Conservation (phyloP, 1,140 invertebrate genomes). For the Hylaeus volcanicus region DNA sequence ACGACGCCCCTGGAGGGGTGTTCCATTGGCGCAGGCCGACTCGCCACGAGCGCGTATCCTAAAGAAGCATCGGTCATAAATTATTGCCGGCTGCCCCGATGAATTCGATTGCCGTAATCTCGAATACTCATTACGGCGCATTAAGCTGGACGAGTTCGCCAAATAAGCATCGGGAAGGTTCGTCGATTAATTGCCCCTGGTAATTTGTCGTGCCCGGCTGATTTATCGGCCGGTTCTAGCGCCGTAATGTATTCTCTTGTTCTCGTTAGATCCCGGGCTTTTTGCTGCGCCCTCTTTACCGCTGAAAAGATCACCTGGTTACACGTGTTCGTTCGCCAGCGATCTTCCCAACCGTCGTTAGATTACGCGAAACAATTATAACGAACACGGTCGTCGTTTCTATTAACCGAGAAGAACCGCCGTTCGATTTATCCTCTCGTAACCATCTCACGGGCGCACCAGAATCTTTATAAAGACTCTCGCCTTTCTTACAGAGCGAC, state of each 20-base stretch:
- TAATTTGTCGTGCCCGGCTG: conserved; percentile 52
- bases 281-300: not conserved
- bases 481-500: too few relatives aligned
- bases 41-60: conserved; percentile 11
- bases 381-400: not conserved
- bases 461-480: not conserved
- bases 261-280: not conserved
- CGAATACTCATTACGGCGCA: conserved; percentile 46
- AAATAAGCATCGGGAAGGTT: conserved; percentile 39
- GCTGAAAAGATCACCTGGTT: not conserved
- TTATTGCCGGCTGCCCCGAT: conserved; percentile 27
- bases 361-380: conserved; percentile 3
- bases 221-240: conserved; percentile 36
- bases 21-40: not conserved
- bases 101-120: conserved; percentile 55
- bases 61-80: conserved; percentile 56
- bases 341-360: not conserved
- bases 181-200: conserved; percentile 54
- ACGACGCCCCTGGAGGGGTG: not conserved
- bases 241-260: conserved; percentile 14
- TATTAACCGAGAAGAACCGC: not conserved
- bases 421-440: conserved; percentile 2
- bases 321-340: conserved; percentile 17
- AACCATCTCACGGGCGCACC: not conserved
- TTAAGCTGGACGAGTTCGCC: conserved; percentile 54